phyloP scores from a whole-genome alignment of 2,888 invertebrate genomes.

The Xestia ashworthii region DNA sequence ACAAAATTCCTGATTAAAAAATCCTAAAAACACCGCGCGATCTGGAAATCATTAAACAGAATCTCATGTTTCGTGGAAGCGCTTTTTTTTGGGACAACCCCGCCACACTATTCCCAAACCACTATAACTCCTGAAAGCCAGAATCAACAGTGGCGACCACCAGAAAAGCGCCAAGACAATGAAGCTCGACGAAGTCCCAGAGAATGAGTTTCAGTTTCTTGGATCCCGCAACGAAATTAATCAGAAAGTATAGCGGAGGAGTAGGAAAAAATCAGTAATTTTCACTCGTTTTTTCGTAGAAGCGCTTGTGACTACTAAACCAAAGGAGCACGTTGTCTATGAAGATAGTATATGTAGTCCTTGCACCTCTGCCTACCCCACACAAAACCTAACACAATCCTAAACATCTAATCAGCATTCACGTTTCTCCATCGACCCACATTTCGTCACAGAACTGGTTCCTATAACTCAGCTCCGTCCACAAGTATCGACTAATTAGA shows the following conservation, averaged over 20 bases:
- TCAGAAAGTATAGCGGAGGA: no score
- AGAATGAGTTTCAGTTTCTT: no score
- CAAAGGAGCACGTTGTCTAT: neutral
- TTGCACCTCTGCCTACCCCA: neutral
- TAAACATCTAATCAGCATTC: conserved; percentile 22
- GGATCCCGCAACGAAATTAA: no score
- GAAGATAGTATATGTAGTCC: neutral
- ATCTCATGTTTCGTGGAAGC: neutral
- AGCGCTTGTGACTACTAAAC: neutral
- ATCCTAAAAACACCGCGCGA: neutral
- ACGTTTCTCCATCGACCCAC: conserved; percentile 54
- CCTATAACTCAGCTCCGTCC: conserved; percentile 37
- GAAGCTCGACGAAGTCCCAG: no score
- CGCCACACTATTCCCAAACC: no score
- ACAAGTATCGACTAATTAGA: conserved; percentile 58
- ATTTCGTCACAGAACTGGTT: conserved; percentile 53
- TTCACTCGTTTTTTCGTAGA: no score
- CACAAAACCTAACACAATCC: neutral
- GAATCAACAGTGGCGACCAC: no score
- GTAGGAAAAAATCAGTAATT: no score
- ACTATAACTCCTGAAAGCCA: no score
- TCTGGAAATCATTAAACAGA: neutral
- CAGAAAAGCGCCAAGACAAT: no score
- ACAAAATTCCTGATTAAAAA: neutral
- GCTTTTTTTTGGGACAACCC: neutral